Percentiles rank a stretch among this genome's conserved stretches.
Evolutionary conservation across 1,140 invertebrate species (phyloP).

Genomic region (Ostrea denselamellosa): DNA sequence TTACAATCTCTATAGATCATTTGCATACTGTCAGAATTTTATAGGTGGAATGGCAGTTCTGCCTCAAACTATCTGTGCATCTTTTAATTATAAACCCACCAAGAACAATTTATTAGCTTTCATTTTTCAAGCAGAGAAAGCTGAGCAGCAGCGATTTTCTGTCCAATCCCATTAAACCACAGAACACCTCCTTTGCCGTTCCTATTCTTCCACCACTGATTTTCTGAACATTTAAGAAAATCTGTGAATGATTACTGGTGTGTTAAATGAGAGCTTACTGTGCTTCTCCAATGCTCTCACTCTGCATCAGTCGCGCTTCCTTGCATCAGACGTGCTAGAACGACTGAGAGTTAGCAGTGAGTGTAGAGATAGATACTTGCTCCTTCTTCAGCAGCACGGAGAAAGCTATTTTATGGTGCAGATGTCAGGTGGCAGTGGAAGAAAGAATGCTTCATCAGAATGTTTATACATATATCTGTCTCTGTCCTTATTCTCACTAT

Average conservation of each 20-base stretch:
- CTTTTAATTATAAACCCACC: constrained; percentile 22
- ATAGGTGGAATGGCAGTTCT: constrained; percentile 5
- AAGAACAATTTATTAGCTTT: constrained; percentile 40
- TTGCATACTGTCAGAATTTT: constrained; percentile 30
- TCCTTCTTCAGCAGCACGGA: not conserved
- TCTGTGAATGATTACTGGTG: constrained; percentile 31
- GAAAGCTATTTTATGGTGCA: constrained; percentile 35
- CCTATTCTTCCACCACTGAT: constrained; percentile 7
- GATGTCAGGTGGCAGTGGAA: constrained; percentile 6
- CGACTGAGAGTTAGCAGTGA: constrained; percentile 7
- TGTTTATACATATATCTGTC: constrained; percentile 7
- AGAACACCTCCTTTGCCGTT: constrained; percentile 23
- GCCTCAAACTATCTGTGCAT: not conserved
- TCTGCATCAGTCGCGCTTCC: constrained; percentile 26
- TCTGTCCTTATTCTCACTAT: constrained; percentile 30
- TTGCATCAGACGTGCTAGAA: not conserved
- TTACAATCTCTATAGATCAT: constrained; percentile 13
- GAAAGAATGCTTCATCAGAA: not conserved
- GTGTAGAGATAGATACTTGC: not conserved
- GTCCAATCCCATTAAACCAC: constrained; percentile 24
- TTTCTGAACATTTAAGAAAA: constrained; percentile 40
- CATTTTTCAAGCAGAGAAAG: constrained; percentile 9
- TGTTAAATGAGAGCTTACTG: constrained; percentile 16
- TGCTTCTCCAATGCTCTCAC: not conserved
- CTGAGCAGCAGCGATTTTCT: constrained; percentile 11